These are phyloP conservation scores for Craseonycteris thonglongyai DNA, from an alignment of 2,113 vertebrate genomes.

Conservation along the genomic window DNA sequence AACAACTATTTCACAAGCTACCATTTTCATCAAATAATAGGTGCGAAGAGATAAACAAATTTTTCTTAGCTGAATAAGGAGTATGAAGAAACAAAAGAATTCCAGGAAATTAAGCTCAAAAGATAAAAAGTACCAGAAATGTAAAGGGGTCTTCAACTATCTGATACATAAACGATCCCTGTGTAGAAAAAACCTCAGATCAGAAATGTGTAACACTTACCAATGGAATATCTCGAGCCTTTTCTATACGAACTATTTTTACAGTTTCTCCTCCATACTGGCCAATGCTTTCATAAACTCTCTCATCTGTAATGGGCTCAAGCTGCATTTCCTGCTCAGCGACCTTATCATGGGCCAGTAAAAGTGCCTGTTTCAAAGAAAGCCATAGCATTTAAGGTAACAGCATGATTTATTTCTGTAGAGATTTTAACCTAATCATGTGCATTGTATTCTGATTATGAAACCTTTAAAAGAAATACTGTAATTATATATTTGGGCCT, in stretches of 20 bases:
- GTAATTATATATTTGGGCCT: not conserved
- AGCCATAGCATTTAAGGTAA: constrained; percentile 36
- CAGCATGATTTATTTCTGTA: not conserved
- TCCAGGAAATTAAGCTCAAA: not conserved
- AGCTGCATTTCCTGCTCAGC: constrained; percentile 91
- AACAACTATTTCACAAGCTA: not conserved
- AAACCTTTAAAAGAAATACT: constrained; percentile 3
- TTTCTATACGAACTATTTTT: constrained; percentile 95
- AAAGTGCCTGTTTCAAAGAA: constrained; percentile 86
- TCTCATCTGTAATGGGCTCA: constrained; percentile 83
- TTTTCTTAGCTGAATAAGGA: constrained; percentile 10
- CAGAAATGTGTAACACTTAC: constrained; percentile 77
- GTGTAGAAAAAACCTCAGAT: not conserved
- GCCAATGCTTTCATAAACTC: constrained; percentile 83
- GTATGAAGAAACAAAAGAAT: not conserved
- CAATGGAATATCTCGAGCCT: constrained; percentile 92
- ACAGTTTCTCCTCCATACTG: constrained; percentile 90
- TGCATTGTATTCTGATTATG: not conserved
- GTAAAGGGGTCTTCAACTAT: not conserved
- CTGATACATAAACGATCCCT: not conserved
- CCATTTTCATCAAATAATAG: constrained; percentile 2
- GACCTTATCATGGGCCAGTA: constrained; percentile 93
- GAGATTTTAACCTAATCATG: not conserved
- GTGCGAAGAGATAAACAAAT: not conserved
- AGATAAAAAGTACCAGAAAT: constrained; percentile 3